Conservation (phyloP, 2,797 vertebrate genomes). For the Crocodylus rhombifer region DNA sequence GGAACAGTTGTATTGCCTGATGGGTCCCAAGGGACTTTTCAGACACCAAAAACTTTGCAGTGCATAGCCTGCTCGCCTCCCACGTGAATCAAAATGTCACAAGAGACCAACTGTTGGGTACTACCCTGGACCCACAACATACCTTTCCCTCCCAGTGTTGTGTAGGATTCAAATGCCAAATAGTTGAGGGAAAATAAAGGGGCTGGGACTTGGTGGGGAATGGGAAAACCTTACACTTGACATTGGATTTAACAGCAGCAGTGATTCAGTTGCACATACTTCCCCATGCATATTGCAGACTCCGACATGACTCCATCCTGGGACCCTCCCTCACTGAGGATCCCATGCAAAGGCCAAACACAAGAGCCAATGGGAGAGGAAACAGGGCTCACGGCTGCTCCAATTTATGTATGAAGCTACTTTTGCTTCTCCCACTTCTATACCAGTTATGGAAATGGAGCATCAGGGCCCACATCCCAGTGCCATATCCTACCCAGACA, state of each 20-base stretch:
- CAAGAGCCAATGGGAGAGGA: background rate
- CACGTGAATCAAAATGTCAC: constrained; percentile 18
- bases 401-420: background rate
- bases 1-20: background rate
- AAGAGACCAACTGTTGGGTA: background rate
- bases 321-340: background rate
- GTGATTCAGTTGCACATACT: background rate
- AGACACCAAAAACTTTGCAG: background rate
- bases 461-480: background rate
- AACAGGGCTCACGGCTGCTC: background rate
- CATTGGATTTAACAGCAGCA: background rate
- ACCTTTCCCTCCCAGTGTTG: background rate
- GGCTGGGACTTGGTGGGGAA: rapidly evolving
- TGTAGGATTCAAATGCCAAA: background rate
- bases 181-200: background rate
- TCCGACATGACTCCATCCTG: background rate
- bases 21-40: background rate
- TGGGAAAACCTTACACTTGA: background rate
- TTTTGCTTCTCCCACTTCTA: background rate
- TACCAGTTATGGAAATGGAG: background rate
- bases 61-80: constrained; percentile 20
- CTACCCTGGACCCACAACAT: background rate
- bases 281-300: background rate
- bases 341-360: background rate
- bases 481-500: background rate